Evolutionary conservation across 2,888 invertebrate species (phyloP).

Genomic region (Thelaira solivaga): DNA sequence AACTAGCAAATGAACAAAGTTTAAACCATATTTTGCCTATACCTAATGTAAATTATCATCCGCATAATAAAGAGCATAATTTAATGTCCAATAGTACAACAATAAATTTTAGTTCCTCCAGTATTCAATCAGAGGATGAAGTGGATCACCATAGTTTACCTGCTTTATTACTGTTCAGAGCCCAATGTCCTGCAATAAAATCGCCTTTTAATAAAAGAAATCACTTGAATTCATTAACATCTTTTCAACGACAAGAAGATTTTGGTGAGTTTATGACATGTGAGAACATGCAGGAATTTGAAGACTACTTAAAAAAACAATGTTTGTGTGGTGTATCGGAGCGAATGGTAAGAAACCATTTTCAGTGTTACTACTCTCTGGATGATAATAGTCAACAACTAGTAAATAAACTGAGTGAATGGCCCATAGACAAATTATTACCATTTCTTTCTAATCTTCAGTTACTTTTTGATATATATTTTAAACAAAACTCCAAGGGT

Average conservation of each 20-base stretch:
- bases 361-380: slow-evolving; percentile 80
- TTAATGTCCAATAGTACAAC: slow-evolving; percentile 45
- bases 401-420: slow-evolving; percentile 80
- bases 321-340: slow-evolving; percentile 88
- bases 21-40: slow-evolving; percentile 69
- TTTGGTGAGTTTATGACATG: slow-evolving; percentile 60
- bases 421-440: slow-evolving; percentile 83
- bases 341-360: slow-evolving; percentile 83
- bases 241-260: slow-evolving; percentile 39
- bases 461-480: slow-evolving; percentile 88
- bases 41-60: slow-evolving; percentile 58
- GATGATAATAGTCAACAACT: slow-evolving; percentile 78
- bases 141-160: slow-evolving; percentile 71
- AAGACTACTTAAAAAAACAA: slow-evolving; percentile 82
- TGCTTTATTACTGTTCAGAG: slow-evolving; percentile 67
- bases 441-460: slow-evolving; percentile 91
- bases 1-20: slow-evolving; percentile 69
- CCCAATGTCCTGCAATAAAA: slow-evolving; percentile 42
- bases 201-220: slow-evolving; percentile 10
- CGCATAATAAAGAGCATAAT: slow-evolving; percentile 36
- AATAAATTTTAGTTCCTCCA: slow-evolving; percentile 2
- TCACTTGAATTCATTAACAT: not conserved
- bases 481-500: slow-evolving; percentile 89
- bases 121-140: slow-evolving; percentile 68
- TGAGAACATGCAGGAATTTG: slow-evolving; percentile 76